Evolutionary conservation across 1,140 invertebrate species (phyloP), one percentile per base, ranked within the genome.

Genomic region (Drosophila virilis): DNA sequence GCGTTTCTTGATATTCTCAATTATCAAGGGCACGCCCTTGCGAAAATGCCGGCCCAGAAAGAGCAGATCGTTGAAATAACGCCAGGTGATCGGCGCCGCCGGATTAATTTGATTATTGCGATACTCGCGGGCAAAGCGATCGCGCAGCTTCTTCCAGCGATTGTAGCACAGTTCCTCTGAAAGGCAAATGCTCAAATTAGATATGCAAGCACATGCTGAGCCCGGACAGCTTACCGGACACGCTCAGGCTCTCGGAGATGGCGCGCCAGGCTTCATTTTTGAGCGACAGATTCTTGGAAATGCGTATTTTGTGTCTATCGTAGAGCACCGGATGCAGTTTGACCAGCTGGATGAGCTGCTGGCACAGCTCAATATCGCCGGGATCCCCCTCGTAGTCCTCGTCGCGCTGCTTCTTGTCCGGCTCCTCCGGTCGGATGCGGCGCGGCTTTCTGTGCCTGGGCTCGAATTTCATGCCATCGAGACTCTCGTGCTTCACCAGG

Each of bases 111-210:
- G 82, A 32, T 91, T 78, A 38, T 78, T 84, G 1, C 90, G 76
- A 68, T 90, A 91, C 57, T 91, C 90, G 0, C 90, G 76, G 0
- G 86, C 86, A 42, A 91, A 91, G 10, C 90, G 85, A 65, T 91
- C 90, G 0, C 90, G 72, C 46, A 91, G 15, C 51, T 90, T 90
- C n/a, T 91, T 91, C 90, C 90, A 91, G 8, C 80, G 86, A 33
- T 90, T 91, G 38, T 90, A 91, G 61, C 83, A 88, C 0, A 77
- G 43, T 69, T 90, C 76, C 69, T 91, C 90, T 91, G 15, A 10
- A 46, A 35, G n/a, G 42, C 10, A 10, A 48, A 32, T 50, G 12
- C 2, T 32, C 13, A 3, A 3, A n/a, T 2, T 15, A 52, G 2
- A 9, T 15, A 10, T 10, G 0, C 10, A 8, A 9, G n/a, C 6